phyloP scores from a whole-genome alignment of 1,140 invertebrate species.

The Globodera rostochiensis region DNA sequence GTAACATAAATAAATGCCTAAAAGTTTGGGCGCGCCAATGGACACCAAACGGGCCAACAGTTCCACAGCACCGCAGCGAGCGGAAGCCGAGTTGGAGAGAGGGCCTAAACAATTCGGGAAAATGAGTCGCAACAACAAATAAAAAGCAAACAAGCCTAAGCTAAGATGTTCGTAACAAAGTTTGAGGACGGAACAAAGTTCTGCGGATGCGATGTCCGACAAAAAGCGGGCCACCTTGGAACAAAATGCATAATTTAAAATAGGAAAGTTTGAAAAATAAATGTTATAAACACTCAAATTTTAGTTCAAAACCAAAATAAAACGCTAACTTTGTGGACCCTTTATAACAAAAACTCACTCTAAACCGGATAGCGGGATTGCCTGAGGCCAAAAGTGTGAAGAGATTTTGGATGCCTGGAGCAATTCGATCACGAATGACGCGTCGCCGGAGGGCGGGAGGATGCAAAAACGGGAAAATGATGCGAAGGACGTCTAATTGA shows the following conservation, averaged over 20 bases:
- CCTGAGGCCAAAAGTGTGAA: constrained; percentile 23
- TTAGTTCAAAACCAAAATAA: too few species aligned
- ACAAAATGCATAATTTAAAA: too few species aligned
- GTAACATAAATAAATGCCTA: constrained; percentile 1
- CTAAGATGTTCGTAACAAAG: constrained; percentile 33
- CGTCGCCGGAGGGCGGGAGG: not conserved
- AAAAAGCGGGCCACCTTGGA: constrained; percentile 40
- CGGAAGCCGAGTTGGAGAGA: constrained; percentile 21
- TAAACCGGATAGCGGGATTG: constrained; percentile 51
- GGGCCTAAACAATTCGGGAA: constrained; percentile 2
- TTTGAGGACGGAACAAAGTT: constrained; percentile 46
- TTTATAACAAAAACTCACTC: not conserved
- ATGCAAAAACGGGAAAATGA: constrained; percentile 25
- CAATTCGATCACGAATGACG: constrained; percentile 4
- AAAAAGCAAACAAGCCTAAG: constrained; percentile 11
- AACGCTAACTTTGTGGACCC: too few species aligned
- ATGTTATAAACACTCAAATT: not conserved
- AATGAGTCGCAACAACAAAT: not conserved
- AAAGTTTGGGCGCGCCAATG: constrained; percentile 2
- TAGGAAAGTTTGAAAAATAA: not conserved
- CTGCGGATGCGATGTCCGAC: constrained; percentile 42
- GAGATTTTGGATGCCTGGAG: constrained; percentile 2
- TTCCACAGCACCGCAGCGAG: constrained; percentile 47
- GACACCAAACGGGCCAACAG: constrained; percentile 35
- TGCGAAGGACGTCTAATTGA: constrained; percentile 40